These are phyloP conservation scores for Syngnathoides biaculeatus DNA, from an alignment of 2,113 vertebrate species.

Conservation along the genomic window DNA sequence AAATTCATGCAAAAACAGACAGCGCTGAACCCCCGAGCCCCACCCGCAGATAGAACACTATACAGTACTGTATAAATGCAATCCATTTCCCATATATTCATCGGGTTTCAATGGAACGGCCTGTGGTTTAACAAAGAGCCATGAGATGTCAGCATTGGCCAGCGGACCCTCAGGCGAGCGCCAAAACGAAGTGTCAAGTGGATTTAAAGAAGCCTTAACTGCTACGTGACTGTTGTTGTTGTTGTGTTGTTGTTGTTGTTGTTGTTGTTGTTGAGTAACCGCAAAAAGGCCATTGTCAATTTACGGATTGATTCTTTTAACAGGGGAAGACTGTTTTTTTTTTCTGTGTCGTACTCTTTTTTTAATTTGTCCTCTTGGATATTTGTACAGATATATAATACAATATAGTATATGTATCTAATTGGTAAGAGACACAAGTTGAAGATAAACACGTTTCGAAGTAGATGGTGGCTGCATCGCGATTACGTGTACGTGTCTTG, in stretches of 20 bases:
- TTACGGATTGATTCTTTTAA: not conserved
- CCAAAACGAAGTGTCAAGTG: not conserved
- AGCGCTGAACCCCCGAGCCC: no score
- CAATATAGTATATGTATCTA: not conserved
- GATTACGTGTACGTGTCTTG: conserved; percentile 30
- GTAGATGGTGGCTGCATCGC: conserved; percentile 2
- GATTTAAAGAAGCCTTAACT: no score
- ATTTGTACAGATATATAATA: not conserved
- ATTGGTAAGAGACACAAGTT: not conserved
- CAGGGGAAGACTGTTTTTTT: no score
- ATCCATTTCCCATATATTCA: no score
- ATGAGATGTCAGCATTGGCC: conserved; percentile 52
- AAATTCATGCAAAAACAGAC: not conserved
- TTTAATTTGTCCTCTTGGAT: not conserved
- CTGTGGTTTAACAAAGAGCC: conserved; percentile 26
- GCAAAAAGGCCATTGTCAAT: not conserved
- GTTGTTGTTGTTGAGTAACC: conserved; percentile 9
- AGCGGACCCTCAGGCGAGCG: not conserved
- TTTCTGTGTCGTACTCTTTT: not conserved
- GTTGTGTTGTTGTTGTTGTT: not conserved
- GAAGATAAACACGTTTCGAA: conserved; percentile 9
- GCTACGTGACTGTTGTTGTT: not conserved
- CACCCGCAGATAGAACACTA: no score
- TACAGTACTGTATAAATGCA: no score
- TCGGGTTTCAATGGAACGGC: no score